Evolutionary conservation across 2,888 invertebrate genomes (phyloP), one percentile per base, ranked within the genome.

Genomic region (Creontiades dilutus): DNA sequence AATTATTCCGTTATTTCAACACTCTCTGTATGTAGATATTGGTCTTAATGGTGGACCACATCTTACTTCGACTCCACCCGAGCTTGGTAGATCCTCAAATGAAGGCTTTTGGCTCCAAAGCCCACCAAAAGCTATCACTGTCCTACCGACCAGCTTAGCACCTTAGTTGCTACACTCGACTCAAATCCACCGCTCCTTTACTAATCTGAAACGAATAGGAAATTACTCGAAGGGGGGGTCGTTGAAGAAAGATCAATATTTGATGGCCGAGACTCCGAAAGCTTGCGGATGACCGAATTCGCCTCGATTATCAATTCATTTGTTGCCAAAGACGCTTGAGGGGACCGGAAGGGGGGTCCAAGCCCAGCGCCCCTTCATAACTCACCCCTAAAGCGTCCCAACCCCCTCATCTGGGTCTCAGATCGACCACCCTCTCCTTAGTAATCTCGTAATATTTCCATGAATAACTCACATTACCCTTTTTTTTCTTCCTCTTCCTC

Each of bases 381-480:
- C 80, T 78, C 57, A 76, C 46, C 68, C 37, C 88, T 88, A 88
- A 78, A 88, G 13, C 47, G 52, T 1, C 16, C n/a, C n/a, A 68
- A 37, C 86, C 68, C 75, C 75, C 46, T 37, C 47, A 82, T 27
- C 52, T 82, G 82, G 52, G 52, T 48, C 37, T 88, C 88, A 57
- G 28, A n/a, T n/a, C n/a, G 14, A 57, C 27, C 84, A 37, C 37
- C 48, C 27, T 16, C 89, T 89, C 48, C 89, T 85, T 75, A 76
- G 55, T 90, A 90, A 90, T 90, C 90, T 90, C 75, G 90, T 90
- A 90, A 90, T 90, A 90, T 90, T 90, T 90, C 90, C 90, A 90
- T 90, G 90, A 90, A 90, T 90, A 90, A 90, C 90, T 90, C 90
- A 90, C 90, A 85, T 90, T 90, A 78, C 88, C 88, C 86, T 86